Evolutionary conservation across 1,140 invertebrate species (phyloP).

Genomic region (Idris sp.): DNA sequence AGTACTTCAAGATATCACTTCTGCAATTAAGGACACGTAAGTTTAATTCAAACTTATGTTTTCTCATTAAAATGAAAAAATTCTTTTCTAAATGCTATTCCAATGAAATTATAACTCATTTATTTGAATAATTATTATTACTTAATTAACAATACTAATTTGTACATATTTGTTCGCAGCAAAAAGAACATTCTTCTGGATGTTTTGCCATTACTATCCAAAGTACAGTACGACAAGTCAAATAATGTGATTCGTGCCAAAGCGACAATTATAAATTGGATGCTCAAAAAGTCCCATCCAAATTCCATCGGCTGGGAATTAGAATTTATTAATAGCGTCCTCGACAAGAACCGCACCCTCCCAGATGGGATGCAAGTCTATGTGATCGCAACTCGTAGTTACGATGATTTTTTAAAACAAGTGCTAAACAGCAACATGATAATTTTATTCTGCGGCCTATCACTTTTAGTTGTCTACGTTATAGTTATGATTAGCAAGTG

Average conservation of each 20-base stretch:
- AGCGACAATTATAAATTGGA: conserved; percentile 75
- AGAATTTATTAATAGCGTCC: conserved; percentile 72
- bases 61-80: too few relatives aligned
- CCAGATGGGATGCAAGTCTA: conserved; percentile 73
- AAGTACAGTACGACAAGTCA: conserved; percentile 64
- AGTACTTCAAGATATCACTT: conserved; percentile 68
- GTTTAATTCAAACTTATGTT: conserved; percentile 16
- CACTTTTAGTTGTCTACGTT: conserved; percentile 79
- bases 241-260: conserved; percentile 67
- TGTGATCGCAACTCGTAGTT: conserved; percentile 73
- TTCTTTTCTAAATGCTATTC: too few relatives aligned
- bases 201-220: conserved; percentile 67
- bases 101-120: too few relatives aligned
- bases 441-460: conserved; percentile 78
- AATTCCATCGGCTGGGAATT: conserved; percentile 71
- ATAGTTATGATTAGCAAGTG: conserved; percentile 80
- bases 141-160: too few relatives aligned
- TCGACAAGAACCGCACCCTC: conserved; percentile 66
- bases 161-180: conserved; percentile 46
- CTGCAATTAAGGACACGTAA: conserved; percentile 68
- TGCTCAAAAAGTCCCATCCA: conserved; percentile 71
- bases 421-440: conserved; percentile 78
- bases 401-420: conserved; percentile 71
- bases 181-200: conserved; percentile 67
- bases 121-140: too few relatives aligned